These are phyloP conservation scores for Amorpha juglandis DNA, from an alignment of 2,888 invertebrate genomes.

Conservation along the genomic window DNA sequence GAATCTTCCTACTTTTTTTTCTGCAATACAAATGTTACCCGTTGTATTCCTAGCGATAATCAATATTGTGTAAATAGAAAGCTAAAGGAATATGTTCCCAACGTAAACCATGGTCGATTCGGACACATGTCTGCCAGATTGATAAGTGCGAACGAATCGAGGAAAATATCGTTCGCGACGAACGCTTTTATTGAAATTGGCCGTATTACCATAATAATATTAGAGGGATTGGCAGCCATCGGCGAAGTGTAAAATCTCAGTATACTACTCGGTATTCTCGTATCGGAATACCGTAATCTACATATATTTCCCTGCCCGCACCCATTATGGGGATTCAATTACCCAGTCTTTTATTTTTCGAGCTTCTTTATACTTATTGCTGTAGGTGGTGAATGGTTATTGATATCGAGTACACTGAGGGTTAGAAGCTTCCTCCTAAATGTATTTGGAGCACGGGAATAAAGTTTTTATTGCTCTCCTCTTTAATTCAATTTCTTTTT, in stretches of 20 bases:
- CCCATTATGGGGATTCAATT: conserved; percentile 74
- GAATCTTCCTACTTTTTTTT: too few relatives aligned
- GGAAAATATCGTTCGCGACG: conserved; percentile 69
- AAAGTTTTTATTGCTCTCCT: conserved; percentile 49
- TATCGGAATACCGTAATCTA: conserved; percentile 56
- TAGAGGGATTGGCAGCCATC: conserved; percentile 81
- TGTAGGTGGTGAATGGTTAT: conserved; percentile 53
- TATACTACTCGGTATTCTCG: conserved; percentile 69
- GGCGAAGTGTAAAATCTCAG: conserved; percentile 77
- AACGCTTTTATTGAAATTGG: conserved; percentile 83
- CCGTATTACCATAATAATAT: conserved; percentile 82
- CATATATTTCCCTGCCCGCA: conserved; percentile 61
- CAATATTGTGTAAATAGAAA: too few relatives aligned
- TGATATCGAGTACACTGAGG: conserved; percentile 51
- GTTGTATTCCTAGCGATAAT: too few relatives aligned
- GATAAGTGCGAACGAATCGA: conserved; percentile 54
- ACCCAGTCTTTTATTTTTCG: conserved; percentile 65
- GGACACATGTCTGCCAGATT: conserved; percentile 73
- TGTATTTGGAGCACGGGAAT: conserved; percentile 46
- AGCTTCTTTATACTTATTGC: conserved; percentile 61
- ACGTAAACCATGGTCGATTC: conserved; percentile 20
- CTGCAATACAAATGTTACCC: too few relatives aligned
- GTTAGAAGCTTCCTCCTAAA: conserved; percentile 46
- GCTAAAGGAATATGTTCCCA: too few relatives aligned
- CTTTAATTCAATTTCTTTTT: conserved; percentile 45